Evolutionary conservation across 2,888 invertebrate species (phyloP).

Genomic region (Aleiodes leptofemur): DNA sequence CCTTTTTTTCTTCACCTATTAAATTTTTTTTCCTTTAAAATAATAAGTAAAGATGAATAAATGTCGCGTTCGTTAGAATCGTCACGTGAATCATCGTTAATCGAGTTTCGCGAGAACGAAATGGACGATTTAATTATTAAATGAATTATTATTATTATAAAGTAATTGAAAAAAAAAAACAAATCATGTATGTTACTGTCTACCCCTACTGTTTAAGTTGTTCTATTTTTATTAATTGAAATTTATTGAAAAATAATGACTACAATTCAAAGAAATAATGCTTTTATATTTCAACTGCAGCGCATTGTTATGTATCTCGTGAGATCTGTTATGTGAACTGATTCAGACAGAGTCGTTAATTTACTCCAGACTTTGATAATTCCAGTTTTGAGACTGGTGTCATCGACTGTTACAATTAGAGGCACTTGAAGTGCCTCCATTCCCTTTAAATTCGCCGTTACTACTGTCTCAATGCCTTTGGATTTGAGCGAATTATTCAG

Average conservation of each 20-base stretch:
- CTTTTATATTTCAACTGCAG: conserved; percentile 54
- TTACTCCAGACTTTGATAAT: conserved; percentile 78
- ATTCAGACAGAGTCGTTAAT: conserved; percentile 75
- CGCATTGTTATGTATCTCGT: conserved; percentile 59
- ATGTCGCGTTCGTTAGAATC: background rate
- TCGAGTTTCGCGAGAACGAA: background rate
- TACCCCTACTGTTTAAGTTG: conserved; percentile 27
- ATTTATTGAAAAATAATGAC: conserved; percentile 55
- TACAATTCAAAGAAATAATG: conserved; percentile 35
- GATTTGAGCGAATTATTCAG: conserved; percentile 77
- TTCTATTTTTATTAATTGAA: conserved; percentile 38
- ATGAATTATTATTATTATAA: conserved; percentile 21
- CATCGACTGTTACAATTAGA: conserved; percentile 83
- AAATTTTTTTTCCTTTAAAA: background rate
- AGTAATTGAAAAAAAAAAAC: conserved; percentile 28
- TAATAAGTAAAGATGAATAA: background rate
- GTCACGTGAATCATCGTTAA: too few relatives aligned
- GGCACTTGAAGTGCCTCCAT: conserved; percentile 77
- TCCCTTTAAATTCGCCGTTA: conserved; percentile 62
- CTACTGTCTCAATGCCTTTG: conserved; percentile 66
- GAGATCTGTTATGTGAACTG: conserved; percentile 68
- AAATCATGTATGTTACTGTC: conserved; percentile 37
- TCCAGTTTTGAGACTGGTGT: conserved; percentile 83
- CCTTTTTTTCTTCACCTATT: too few relatives aligned
- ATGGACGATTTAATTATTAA: conserved; percentile 24